These are phyloP conservation scores for Drosophila carrolli DNA, from an alignment of 1,140 invertebrate species.

Conservation along the genomic window DNA sequence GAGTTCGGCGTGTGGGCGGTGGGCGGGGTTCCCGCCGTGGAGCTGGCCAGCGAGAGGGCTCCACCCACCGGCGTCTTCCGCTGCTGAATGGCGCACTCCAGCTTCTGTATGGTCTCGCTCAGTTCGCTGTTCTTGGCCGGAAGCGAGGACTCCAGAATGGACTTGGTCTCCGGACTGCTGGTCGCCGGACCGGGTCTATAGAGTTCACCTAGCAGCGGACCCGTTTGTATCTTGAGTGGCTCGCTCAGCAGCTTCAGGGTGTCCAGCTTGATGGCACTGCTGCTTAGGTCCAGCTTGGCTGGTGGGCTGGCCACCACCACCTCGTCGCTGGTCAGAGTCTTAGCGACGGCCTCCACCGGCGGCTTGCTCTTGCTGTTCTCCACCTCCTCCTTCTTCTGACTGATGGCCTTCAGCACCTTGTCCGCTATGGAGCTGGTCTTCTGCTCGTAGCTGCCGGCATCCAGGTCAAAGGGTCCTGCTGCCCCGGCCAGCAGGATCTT, in stretches of 20 bases:
- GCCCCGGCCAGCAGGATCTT: conserved; percentile 75
- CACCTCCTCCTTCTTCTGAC: conserved; percentile 85
- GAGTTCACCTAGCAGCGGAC: conserved; percentile 26
- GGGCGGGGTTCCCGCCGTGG: conserved; percentile 58
- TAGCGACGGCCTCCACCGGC: neutral
- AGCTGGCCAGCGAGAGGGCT: conserved; percentile 56
- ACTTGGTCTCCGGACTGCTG: conserved; percentile 77
- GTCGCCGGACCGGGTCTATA: conserved; percentile 43
- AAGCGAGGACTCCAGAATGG: conserved; percentile 79
- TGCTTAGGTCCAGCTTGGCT: conserved; percentile 7
- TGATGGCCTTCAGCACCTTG: conserved; percentile 86
- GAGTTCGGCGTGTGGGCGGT: conserved; percentile 49
- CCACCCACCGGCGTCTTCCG: conserved; percentile 74
- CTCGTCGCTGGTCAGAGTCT: conserved; percentile 1
- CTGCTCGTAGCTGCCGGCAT: conserved; percentile 76
- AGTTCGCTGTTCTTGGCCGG: conserved; percentile 86
- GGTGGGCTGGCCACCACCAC: neutral
- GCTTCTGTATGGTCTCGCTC: conserved; percentile 87
- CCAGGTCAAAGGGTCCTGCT: conserved; percentile 68
- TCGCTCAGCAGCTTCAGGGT: conserved; percentile 52
- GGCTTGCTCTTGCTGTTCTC: conserved; percentile 69
- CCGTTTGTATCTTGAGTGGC: conserved; percentile 71
- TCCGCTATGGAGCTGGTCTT: conserved; percentile 86
- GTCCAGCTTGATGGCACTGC: conserved; percentile 29
- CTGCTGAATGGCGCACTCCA: conserved; percentile 84